Conservation (phyloP, 2,113 vertebrate genomes). For the Vicugna pacos region DNA sequence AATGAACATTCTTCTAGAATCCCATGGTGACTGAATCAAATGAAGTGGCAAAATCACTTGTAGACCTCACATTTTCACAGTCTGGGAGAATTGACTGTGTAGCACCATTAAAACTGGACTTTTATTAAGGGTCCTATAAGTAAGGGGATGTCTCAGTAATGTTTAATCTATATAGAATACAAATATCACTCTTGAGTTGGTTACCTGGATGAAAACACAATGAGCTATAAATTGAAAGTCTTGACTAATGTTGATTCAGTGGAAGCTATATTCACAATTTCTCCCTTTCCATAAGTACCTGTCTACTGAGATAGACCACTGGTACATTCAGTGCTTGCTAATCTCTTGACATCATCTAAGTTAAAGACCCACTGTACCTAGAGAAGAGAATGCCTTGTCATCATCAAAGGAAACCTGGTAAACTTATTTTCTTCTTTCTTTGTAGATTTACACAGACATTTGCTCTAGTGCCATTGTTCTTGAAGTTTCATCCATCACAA, state of each 20-base stretch:
- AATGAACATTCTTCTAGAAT: not conserved
- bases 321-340: not conserved
- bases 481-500: conserved; percentile 65
- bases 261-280: not conserved
- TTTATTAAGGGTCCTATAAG: conserved; percentile 5
- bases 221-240: conserved; percentile 2
- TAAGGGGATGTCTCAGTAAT: conserved; percentile 29
- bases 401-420: conserved; percentile 20
- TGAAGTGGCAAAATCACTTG: not conserved
- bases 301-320: not conserved
- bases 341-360: conserved; percentile 6
- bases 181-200: conserved; percentile 38
- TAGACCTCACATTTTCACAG: not conserved
- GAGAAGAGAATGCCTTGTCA: conserved; percentile 25
- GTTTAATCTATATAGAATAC: conserved; percentile 24
- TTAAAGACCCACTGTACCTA: conserved; percentile 25
- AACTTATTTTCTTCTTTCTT: conserved; percentile 58
- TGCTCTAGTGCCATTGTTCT: conserved; percentile 67
- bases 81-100: conserved; percentile 1
- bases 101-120: conserved; percentile 33
- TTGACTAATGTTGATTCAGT: not conserved
- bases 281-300: not conserved
- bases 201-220: conserved; percentile 33
- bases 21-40: not conserved
- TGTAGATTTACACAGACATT: conserved; percentile 67